Percentiles rank a stretch among this genome's conserved stretches.
These are phyloP conservation scores for Hucho hucho DNA, from an alignment of 2,113 vertebrate species.

Conservation along the genomic window DNA sequence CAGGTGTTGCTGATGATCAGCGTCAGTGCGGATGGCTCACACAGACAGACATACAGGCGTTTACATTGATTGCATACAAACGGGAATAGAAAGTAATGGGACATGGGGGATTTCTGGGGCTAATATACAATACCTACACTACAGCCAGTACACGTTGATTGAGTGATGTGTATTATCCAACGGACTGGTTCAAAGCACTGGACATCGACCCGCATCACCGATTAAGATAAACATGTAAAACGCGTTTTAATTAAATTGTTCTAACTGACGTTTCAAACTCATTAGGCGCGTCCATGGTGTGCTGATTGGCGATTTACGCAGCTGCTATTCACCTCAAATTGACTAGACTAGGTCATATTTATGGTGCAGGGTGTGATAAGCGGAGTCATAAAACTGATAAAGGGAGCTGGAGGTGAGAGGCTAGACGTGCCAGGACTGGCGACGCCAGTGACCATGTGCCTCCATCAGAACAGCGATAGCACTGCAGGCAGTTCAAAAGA, in stretches of 20 bases:
- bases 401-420: slow-evolving; percentile 42
- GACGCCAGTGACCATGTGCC: slow-evolving; percentile 57
- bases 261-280: slow-evolving; percentile 31
- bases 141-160: not conserved
- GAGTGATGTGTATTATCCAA: not conserved
- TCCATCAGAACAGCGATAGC: not conserved
- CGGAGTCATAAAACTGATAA: slow-evolving; percentile 47
- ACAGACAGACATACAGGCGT: not conserved
- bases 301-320: slow-evolving; percentile 34
- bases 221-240: not conserved
- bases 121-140: not conserved
- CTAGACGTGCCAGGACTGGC: slow-evolving; percentile 58
- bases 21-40: not conserved
- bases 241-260: slow-evolving; percentile 9
- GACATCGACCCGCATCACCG: not conserved
- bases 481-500: not conserved
- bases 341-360: not conserved
- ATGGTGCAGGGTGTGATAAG: slow-evolving; percentile 39
- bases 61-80: not conserved
- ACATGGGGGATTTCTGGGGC: not conserved
- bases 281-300: slow-evolving; percentile 12
- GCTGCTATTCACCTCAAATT: not conserved
- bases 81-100: not conserved
- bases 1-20: not conserved
- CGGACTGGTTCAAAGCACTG: not conserved